A percentile compares a stretch with the other conserved stretches of the same genome.
phyloP scores from a whole-genome alignment of 2,888 invertebrate genomes.

The Malacosoma neustria region DNA sequence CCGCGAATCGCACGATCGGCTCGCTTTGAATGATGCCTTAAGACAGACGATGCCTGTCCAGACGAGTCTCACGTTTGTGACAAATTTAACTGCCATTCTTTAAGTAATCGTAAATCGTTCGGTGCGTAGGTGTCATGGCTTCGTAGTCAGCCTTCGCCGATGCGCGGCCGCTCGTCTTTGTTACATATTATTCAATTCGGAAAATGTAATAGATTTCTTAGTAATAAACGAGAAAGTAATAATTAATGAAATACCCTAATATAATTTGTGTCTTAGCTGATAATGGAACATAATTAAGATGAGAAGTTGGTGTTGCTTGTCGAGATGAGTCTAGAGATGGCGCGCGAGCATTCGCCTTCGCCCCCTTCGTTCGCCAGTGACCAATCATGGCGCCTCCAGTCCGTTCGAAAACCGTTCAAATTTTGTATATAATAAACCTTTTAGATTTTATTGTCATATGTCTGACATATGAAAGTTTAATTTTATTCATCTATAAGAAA shows the following conservation, averaged over 20 bases:
- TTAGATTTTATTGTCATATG: constrained; percentile 72
- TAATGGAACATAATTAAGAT: constrained; percentile 64
- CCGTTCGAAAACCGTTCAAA: constrained; percentile 28
- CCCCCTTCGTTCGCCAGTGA: constrained; percentile 30
- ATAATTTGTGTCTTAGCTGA: constrained; percentile 74
- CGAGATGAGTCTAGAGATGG: constrained; percentile 35
- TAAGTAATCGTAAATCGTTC: constrained; percentile 63
- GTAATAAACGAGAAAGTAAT: constrained; percentile 65
- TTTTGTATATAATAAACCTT: constrained; percentile 64
- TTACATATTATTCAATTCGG: constrained; percentile 70
- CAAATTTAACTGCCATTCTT: constrained; percentile 69
- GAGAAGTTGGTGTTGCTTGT: constrained; percentile 66
- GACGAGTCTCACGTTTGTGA: constrained; percentile 31
- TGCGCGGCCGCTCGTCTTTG: constrained; percentile 68
- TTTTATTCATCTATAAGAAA: constrained; percentile 75
- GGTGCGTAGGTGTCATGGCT: constrained; percentile 56
- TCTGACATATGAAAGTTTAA: constrained; percentile 71
- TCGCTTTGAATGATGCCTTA: not conserved
- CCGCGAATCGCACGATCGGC: too few species aligned
- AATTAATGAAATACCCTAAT: constrained; percentile 63
- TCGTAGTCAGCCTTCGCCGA: constrained; percentile 60
- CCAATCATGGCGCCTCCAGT: constrained; percentile 62
- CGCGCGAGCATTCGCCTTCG: constrained; percentile 16
- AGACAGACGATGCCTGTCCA: not conserved
- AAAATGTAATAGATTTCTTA: constrained; percentile 71